phyloP scores from a whole-genome alignment of 1,140 invertebrate genomes.

The Frieseomelitta varia region DNA sequence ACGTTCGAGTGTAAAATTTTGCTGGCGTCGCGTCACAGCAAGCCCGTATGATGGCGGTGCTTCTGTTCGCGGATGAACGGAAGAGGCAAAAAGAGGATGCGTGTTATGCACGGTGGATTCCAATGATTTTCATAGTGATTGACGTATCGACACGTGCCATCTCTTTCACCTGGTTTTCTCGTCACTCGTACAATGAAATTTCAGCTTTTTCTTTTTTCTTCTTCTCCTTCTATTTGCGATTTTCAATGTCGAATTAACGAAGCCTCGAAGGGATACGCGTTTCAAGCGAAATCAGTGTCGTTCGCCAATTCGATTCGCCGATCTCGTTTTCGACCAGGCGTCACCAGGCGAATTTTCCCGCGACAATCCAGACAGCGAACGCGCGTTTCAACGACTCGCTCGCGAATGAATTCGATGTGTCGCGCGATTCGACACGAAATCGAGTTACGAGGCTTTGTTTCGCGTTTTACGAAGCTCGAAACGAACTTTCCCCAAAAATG shows the following conservation, averaged over 20 bases:
- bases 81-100: conserved; percentile 36
- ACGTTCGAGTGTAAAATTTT: conserved; percentile 11
- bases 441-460: no score
- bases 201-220: conserved; percentile 20
- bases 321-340: background rate
- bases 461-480: no score
- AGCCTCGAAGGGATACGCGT: conserved; percentile 8
- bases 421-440: no score
- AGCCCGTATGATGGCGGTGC: conserved; percentile 5
- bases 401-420: no score
- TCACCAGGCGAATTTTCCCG: background rate
- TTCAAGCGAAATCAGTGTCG: background rate
- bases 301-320: background rate
- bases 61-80: conserved; percentile 3
- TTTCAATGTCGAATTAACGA: conserved; percentile 33
- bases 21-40: background rate
- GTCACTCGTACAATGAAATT: conserved; percentile 47
- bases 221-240: background rate
- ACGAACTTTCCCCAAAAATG: no score
- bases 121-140: conserved; percentile 55
- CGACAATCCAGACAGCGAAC: background rate
- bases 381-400: no score
- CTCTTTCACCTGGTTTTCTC: conserved; percentile 50
- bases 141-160: conserved; percentile 62
- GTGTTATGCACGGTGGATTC: conserved; percentile 31